Evolutionary conservation across 2,113 vertebrate species (phyloP).

Genomic region (Tor tambroides): DNA sequence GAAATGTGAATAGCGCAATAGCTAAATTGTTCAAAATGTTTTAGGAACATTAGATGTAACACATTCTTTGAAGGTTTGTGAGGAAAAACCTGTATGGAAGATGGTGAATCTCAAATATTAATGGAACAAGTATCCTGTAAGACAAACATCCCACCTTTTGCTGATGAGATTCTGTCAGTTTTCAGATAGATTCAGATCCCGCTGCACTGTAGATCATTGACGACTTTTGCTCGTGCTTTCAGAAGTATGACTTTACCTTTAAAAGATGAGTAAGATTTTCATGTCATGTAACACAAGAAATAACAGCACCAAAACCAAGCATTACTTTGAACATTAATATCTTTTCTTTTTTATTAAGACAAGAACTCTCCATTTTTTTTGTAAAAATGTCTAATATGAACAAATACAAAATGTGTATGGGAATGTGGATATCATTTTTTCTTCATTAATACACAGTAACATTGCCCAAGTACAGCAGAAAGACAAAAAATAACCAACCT

Average conservation of each 20-base stretch:
- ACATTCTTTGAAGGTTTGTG: neutral
- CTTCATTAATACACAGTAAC: constrained; percentile 82
- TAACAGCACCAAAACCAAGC: constrained; percentile 62
- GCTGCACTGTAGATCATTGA: neutral
- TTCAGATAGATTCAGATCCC: neutral
- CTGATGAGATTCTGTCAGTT: constrained; percentile 1
- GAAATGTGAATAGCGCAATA: neutral
- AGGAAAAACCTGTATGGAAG: neutral
- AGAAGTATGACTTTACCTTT: neutral
- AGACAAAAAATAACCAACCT: constrained; percentile 76
- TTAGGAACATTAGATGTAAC: neutral
- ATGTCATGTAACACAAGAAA: constrained; percentile 27
- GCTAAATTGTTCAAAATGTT: neutral
- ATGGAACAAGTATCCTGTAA: neutral
- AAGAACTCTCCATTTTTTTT: constrained; percentile 81
- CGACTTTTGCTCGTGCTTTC: neutral
- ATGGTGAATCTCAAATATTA: constrained; percentile 16
- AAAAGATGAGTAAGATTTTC: neutral
- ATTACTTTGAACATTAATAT: constrained; percentile 83
- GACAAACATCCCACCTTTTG: constrained; percentile 17
- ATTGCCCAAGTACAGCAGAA: constrained; percentile 83
- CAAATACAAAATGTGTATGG: constrained; percentile 87
- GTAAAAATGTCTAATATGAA: constrained; percentile 89
- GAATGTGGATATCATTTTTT: constrained; percentile 81
- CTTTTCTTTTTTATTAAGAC: constrained; percentile 86